Base-by-base conservation (phyloP, 1,140 invertebrate species). In the Caligus rogercresseyi region DNA sequence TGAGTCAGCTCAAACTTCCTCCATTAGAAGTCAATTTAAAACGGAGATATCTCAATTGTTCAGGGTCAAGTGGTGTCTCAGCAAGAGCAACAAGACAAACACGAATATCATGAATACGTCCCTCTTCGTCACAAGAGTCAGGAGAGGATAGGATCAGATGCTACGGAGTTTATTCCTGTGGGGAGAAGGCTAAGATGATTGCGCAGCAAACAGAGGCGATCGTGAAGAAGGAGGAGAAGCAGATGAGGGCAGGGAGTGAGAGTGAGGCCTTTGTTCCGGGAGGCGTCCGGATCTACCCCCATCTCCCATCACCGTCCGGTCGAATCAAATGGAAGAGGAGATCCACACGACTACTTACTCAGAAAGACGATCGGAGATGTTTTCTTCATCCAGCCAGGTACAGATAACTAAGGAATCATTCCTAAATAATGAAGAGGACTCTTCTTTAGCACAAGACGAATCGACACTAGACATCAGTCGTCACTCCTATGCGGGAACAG, bases 161-260 rank as follows among this genome's bases (percentile, higher is more conserved):
- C 60, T 2, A 14, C 18, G 19, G 61, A 63, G 25, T 63, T 57
- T 57, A 18, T 55, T 2, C 53, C 61, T 14, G 61, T 63, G 15
- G 52, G 18, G 61, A 63, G 25, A 63, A 63, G 20, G 61, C 25
- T 4, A 63, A 63, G 31, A 56, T 63, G 53, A 63, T 63, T 23
- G 52, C 61, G 25, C 16, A 20, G n/a, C 61, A 63, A 25, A 51
- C 55, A 13, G 61, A 63, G 25, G 52, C 55, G 57, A 58, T 63
- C 16, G 51, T 58, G 15, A 52, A 51, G 13, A 63, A 25, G 21
- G 61, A 63, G 31, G 61, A 63, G 25, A n/a, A 18, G n/a, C 23
- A 25, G 20, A 54, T 21, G 7, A 21, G 25, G 57, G 52, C 23
- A 23, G 54, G 52, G 2, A 53, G 31, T 15, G 52, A 58, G n/a